These are phyloP conservation scores for Yponomeuta plumbellus DNA, from an alignment of 2,888 invertebrate genomes.

Conservation along the genomic window DNA sequence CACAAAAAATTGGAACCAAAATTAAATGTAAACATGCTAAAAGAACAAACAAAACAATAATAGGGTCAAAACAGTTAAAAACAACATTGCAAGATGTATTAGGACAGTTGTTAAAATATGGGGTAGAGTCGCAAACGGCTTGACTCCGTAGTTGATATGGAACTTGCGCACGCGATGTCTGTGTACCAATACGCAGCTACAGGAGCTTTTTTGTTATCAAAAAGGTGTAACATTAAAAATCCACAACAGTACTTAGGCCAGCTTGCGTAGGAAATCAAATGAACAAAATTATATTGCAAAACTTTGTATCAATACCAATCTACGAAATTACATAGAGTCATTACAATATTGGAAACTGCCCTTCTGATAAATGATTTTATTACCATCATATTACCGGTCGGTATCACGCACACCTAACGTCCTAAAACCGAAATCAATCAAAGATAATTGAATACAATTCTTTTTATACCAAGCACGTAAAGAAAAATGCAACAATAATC, in stretches of 20 bases:
- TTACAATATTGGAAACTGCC: constrained; percentile 35
- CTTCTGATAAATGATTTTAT: constrained; percentile 68
- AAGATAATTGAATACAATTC: constrained; percentile 65
- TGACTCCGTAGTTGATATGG: constrained; percentile 57
- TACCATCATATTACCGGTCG: constrained; percentile 64
- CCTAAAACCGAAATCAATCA: constrained; percentile 69
- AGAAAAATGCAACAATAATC: constrained; percentile 29
- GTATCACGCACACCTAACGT: constrained; percentile 72
- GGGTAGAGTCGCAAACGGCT: constrained; percentile 62
- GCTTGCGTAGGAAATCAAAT: not conserved
- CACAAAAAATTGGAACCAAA: constrained; percentile 48
- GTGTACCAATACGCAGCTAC: constrained; percentile 28
- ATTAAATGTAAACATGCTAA: constrained; percentile 70
- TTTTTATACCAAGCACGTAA: constrained; percentile 34
- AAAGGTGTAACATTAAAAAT: no score
- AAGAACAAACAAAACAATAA: constrained; percentile 71
- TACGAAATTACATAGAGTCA: constrained; percentile 36
- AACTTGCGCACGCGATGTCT: constrained; percentile 64
- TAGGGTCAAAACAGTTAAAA: constrained; percentile 73
- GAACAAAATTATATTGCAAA: not conserved
- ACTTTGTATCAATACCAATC: constrained; percentile 25
- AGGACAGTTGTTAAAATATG: constrained; percentile 78
- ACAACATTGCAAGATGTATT: constrained; percentile 77
- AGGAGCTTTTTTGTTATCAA: no score
- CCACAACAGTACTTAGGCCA: no score